Base-by-base conservation (phyloP, 2,113 vertebrate genomes). In the Cochlearius cochlearius region DNA sequence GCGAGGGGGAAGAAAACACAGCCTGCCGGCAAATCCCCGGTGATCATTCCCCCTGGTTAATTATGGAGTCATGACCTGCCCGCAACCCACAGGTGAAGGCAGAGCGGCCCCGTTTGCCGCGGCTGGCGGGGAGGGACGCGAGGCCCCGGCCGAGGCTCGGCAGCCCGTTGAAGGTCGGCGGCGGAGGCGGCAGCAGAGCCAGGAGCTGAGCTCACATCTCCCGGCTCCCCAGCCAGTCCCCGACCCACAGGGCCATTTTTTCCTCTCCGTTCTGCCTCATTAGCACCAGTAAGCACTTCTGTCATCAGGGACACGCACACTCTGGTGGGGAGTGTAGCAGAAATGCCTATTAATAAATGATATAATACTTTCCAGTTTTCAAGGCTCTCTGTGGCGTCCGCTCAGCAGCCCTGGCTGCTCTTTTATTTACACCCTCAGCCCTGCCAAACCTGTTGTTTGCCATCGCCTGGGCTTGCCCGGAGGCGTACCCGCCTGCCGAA, bases 291-390 rank as follows among this genome's bases (percentile, higher is more conserved):
- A 97, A 97, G 96, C 95, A 97, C 95, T 97, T 97, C 96, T 97
- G 96, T 96, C 96, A 97, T 95, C 95, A 81, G 96, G 94, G 96
- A 95, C 94, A 96, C 36, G 84, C 95, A 96, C 91, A 84, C 95
- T 96, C 96, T 87, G 95, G 95, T 95, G 95, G 96, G 95, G 95
- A 97, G 95, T 91, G 91, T 96, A 97, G 59, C 87, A 95, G 78
- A 87, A 95, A 96, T 95, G 95, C 91, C 96, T 97, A 84, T 95
- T 96, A 95, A 96, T 96, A 96, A 84, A 96, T 96, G 95, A 96
- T 96, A 96, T 97, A 97, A 96, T 95, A 96, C 93, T 97, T 96
- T 97, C 96, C 96, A 97, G 96, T 97, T 97, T 97, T 91, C 84
- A 87, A 92, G 84, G 89, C 93, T 89, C 73, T 87, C 64, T 27